phyloP scores from a whole-genome alignment of 2,113 vertebrate genomes.

The Aspiorhynchus laticeps region DNA sequence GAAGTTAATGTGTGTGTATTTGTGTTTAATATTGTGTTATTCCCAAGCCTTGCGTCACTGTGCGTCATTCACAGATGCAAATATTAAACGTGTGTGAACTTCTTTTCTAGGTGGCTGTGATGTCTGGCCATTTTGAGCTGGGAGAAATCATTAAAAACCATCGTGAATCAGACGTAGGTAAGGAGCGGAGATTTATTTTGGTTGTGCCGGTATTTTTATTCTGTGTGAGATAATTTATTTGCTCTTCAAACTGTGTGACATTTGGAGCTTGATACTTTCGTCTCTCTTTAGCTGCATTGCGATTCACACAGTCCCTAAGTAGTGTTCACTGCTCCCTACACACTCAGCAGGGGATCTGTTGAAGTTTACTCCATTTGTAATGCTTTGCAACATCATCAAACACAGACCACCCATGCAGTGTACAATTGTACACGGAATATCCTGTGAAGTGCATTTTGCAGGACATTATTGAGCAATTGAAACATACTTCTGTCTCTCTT shows the following conservation, averaged over 20 bases:
- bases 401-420: not conserved
- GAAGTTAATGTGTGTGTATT: constrained; percentile 30
- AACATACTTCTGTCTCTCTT: constrained; percentile 3
- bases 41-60: constrained; percentile 10
- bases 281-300: constrained; percentile 17
- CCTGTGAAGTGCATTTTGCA: not conserved
- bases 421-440: not conserved
- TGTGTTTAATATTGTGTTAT: constrained; percentile 33
- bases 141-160: constrained; percentile 93
- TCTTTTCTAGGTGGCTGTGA: constrained; percentile 84
- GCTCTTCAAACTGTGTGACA: constrained; percentile 6
- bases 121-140: constrained; percentile 91
- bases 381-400: not conserved
- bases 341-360: constrained; percentile 8
- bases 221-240: constrained; percentile 13
- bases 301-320: not conserved
- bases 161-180: constrained; percentile 85
- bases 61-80: constrained; percentile 25
- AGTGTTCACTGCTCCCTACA: not conserved
- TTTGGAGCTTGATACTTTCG: not conserved
- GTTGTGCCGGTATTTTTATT: constrained; percentile 27
- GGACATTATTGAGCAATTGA: not conserved
- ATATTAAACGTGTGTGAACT: not conserved
- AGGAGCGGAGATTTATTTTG: constrained; percentile 61
- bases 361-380: not conserved